Evolutionary conservation across 2,797 vertebrate species (phyloP).

Genomic region (Xerus rutilus): DNA sequence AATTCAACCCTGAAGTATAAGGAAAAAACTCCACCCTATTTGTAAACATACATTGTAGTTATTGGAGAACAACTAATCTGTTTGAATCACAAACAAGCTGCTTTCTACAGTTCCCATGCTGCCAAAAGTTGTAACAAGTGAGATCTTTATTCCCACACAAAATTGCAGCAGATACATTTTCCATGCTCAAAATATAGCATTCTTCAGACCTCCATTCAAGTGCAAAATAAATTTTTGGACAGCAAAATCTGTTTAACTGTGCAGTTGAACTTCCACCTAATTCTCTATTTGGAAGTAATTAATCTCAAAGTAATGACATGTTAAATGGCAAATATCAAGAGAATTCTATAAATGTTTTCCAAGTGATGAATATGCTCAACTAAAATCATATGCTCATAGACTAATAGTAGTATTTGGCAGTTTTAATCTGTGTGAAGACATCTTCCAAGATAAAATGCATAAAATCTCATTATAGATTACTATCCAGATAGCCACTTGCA

Average conservation of each 20-base stretch:
- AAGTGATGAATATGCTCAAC: conserved; percentile 30
- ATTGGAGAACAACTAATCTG: not conserved
- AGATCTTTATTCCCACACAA: conserved; percentile 38
- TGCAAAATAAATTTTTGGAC: not conserved
- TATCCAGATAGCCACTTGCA: not conserved
- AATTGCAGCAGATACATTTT: not conserved
- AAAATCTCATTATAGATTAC: conserved; percentile 4
- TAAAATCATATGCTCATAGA: conserved; percentile 33
- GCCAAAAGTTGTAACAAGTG: conserved; percentile 42
- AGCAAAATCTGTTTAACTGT: conserved; percentile 23
- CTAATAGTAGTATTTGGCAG: not conserved
- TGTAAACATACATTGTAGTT: not conserved
- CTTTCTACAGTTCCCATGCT: conserved; percentile 12
- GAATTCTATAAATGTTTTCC: not conserved
- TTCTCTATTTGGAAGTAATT: not conserved
- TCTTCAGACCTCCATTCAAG: not conserved
- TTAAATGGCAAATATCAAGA: conserved; percentile 19
- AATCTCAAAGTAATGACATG: not conserved
- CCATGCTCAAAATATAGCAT: not conserved
- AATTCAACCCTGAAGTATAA: not conserved
- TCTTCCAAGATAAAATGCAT: conserved; percentile 44
- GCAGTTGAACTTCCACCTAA: not conserved
- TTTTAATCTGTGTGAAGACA: not conserved
- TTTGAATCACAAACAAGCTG: conserved; percentile 28
- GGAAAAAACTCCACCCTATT: not conserved